phyloP scores from a whole-genome alignment of 2,888 invertebrate genomes.

The Herminia tarsipennalis region DNA sequence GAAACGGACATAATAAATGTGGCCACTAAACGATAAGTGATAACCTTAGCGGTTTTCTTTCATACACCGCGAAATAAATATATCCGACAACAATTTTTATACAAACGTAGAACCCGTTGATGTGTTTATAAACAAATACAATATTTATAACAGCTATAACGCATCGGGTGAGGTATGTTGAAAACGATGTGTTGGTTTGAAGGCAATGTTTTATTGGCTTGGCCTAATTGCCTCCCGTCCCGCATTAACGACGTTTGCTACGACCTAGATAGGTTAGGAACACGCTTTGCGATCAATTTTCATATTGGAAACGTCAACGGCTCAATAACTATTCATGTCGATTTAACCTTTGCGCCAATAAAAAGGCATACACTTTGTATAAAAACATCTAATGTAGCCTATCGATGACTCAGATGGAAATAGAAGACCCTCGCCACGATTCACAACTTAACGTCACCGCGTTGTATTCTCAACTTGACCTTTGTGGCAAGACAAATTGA shows the following conservation, averaged over 20 bases:
- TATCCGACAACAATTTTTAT: too few relatives aligned
- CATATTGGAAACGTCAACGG: constrained; percentile 39
- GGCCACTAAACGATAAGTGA: background rate
- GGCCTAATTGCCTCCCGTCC: constrained; percentile 76
- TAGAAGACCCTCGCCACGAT: too few relatives aligned
- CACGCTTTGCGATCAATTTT: constrained; percentile 47
- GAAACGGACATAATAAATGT: background rate
- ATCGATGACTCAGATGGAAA: background rate
- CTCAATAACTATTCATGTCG: constrained; percentile 14
- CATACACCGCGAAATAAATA: too few relatives aligned
- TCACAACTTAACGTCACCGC: too few relatives aligned
- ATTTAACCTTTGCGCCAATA: constrained; percentile 1
- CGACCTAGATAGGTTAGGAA: constrained; percentile 62
- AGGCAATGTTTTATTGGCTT: constrained; percentile 73
- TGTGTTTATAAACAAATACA: constrained; percentile 4
- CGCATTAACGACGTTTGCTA: constrained; percentile 67
- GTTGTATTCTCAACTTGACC: too few relatives aligned
- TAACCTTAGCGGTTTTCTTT: constrained; percentile 3
- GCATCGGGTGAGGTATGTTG: constrained; percentile 16
- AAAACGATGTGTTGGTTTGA: constrained; percentile 63
- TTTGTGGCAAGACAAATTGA: too few relatives aligned
- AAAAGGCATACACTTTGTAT: constrained; percentile 3
- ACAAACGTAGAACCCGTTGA: background rate
- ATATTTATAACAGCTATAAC: constrained; percentile 1
- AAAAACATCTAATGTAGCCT: background rate